Conservation (phyloP, 2,888 invertebrate genomes). For the Amblyjoppa proteus region DNA sequence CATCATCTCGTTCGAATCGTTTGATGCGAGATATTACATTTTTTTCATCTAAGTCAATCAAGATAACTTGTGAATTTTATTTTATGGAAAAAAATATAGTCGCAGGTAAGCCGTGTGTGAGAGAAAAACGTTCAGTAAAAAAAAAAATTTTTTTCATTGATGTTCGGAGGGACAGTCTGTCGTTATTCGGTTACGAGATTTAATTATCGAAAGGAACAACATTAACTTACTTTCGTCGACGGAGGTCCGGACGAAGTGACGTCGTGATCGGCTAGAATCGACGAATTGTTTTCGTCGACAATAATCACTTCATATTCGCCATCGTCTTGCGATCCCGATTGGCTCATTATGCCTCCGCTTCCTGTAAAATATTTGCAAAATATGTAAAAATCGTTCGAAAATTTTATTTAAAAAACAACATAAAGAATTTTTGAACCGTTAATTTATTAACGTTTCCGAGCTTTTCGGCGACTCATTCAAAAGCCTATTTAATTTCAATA, state of each 20-base stretch:
- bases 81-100: slow-evolving; percentile 17
- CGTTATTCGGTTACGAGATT: neutral
- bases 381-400: slow-evolving; percentile 8
- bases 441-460: slow-evolving; percentile 35
- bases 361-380: slow-evolving; percentile 74
- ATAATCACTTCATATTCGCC: slow-evolving; percentile 96
- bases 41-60: slow-evolving; percentile 8
- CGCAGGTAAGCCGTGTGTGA: slow-evolving; percentile 52
- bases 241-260: slow-evolving; percentile 91
- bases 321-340: slow-evolving; percentile 88
- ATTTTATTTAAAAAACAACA: slow-evolving; percentile 43
- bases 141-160: neutral
- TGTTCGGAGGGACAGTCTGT: slow-evolving; percentile 14
- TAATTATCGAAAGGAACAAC: neutral
- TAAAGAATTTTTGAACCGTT: slow-evolving; percentile 38
- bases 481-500: slow-evolving; percentile 54
- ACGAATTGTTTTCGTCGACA: slow-evolving; percentile 95
- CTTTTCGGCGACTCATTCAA: slow-evolving; percentile 59
- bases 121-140: slow-evolving; percentile 20
- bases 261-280: slow-evolving; percentile 92
- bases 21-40: neutral
- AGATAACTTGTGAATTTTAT: neutral
- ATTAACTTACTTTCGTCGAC: slow-evolving; percentile 91
- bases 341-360: slow-evolving; percentile 83
- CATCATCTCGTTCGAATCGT: neutral